Conservation (phyloP, 2,797 vertebrate species). For the Enteromius trimaculatus region DNA sequence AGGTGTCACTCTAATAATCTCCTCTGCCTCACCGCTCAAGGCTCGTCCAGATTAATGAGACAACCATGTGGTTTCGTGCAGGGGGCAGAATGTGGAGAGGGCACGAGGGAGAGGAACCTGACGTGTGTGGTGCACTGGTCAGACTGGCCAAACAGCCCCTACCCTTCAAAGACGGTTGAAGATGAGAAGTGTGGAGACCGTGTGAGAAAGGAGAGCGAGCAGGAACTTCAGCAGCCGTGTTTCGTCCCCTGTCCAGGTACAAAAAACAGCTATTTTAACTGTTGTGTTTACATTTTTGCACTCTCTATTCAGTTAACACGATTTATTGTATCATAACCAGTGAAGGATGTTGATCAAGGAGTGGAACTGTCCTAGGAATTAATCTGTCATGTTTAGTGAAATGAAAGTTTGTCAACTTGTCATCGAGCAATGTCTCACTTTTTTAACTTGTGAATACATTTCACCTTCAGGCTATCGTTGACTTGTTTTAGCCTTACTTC, state of each 20-base stretch:
- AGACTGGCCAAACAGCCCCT: constrained; percentile 62
- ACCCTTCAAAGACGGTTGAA: constrained; percentile 69
- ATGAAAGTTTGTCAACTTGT: neutral
- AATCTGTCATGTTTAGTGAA: neutral
- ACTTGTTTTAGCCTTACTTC: neutral
- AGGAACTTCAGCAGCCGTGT: constrained; percentile 83
- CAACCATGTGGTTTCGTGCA: constrained; percentile 57
- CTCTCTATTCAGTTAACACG: neutral
- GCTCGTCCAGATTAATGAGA: constrained; percentile 19
- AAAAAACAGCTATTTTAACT: neutral
- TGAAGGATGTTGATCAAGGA: constrained; percentile 2
- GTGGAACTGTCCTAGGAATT: neutral
- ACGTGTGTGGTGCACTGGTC: constrained; percentile 86
- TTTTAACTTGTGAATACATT: neutral
- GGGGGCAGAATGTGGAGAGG: constrained; percentile 93
- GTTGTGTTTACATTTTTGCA: neutral
- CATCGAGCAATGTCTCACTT: neutral
- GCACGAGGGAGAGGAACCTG: constrained; percentile 83
- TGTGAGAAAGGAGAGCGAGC: constrained; percentile 71
- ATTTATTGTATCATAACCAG: neutral
- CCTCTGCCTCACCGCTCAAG: neutral
- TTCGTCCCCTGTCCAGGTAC: constrained; percentile 81
- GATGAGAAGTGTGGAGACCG: constrained; percentile 80
- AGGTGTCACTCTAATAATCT: constrained; percentile 17
- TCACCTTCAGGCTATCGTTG: neutral